Base-by-base conservation (phyloP, 2,888 invertebrate species). In the Torymus aiolomorphi region DNA sequence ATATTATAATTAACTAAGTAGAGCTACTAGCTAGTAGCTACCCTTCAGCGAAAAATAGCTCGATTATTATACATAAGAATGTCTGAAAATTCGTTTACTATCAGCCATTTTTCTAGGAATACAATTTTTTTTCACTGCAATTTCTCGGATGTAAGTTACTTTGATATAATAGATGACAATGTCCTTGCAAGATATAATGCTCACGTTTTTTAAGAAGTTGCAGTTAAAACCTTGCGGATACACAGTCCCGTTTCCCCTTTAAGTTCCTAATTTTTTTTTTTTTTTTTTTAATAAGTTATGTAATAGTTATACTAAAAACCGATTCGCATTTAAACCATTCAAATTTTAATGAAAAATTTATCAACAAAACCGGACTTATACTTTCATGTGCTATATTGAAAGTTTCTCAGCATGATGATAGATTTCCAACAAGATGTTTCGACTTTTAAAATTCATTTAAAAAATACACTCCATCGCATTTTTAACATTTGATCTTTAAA, bases 1-100 rank as follows among this genome's bases (percentile, higher is more conserved):
- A 73, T 59, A 67, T 61, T 61, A 70, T 31, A 70, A 77, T 80
- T 31, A 70, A 77, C 78, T 77, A 80, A 75, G 74, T 78, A 80
- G n/a, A n/a, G n/a, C n/a, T n/a, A n/a, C n/a, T n/a, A n/a, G n/a
- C n/a, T n/a, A 78, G 18, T 65, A 57, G 49, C 70, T 77, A 77
- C 61, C 61, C 31, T 80, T 80, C 18, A 8, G 49, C 20, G 31
- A 71, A 74, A 77, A 76, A 77, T 70, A 77, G 65, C 74, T 77
- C n/a, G 8, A 31, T 75, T 75, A 62, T 80, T 77, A 62, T 57
- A 74, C 52, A 18, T 63, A 73, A 65, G 57, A 80, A 71, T 76
- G 20, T 73, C 16, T n/a, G 57, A 52, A 62, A 42, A 72, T 18
- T 76, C 62, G 2, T 71, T 75, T 76, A 72, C 65, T 76, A 72